Evolutionary conservation across 2,888 invertebrate genomes (phyloP).

Genomic region (Pseudococcus longispinus): DNA sequence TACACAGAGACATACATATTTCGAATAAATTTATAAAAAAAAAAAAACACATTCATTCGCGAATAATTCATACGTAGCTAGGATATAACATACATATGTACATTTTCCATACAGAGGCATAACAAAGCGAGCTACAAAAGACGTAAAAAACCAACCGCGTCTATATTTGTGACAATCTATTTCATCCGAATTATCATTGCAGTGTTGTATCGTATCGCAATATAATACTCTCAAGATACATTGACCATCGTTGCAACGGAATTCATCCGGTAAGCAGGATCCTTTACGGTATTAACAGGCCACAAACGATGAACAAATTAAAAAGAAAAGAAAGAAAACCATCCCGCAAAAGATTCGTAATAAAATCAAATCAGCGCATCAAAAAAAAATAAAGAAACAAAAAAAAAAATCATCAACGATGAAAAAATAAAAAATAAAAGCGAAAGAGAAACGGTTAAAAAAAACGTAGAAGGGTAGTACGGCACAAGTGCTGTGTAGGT

Average conservation of each 20-base stretch:
- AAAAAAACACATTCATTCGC: too few relatives aligned
- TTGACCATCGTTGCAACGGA: slow-evolving; percentile 64
- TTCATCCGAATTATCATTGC: slow-evolving; percentile 73
- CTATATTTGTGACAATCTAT: slow-evolving; percentile 67
- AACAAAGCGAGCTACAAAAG: neutral
- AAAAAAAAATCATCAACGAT: slow-evolving; percentile 52
- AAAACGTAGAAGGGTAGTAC: neutral
- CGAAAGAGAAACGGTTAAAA: slow-evolving; percentile 44
- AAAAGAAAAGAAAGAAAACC: slow-evolving; percentile 57
- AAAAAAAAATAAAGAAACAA: neutral
- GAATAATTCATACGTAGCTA: neutral
- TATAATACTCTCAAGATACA: slow-evolving; percentile 69
- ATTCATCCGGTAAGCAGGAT: slow-evolving; percentile 58
- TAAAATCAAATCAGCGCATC: neutral
- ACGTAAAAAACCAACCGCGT: slow-evolving; percentile 63
- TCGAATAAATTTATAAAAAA: neutral
- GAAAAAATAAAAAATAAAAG: slow-evolving; percentile 42
- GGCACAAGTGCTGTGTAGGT: neutral
- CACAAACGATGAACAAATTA: slow-evolving; percentile 57
- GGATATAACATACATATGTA: slow-evolving; percentile 4
- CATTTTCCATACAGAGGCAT: neutral
- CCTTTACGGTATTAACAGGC: slow-evolving; percentile 56
- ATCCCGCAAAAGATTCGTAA: slow-evolving; percentile 35
- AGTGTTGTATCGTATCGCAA: slow-evolving; percentile 71
- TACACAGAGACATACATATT: neutral